A percentile compares a stretch with the other conserved stretches of the same genome.
phyloP scores from a whole-genome alignment of 2,888 invertebrate genomes.

The Melanotus villosus region DNA sequence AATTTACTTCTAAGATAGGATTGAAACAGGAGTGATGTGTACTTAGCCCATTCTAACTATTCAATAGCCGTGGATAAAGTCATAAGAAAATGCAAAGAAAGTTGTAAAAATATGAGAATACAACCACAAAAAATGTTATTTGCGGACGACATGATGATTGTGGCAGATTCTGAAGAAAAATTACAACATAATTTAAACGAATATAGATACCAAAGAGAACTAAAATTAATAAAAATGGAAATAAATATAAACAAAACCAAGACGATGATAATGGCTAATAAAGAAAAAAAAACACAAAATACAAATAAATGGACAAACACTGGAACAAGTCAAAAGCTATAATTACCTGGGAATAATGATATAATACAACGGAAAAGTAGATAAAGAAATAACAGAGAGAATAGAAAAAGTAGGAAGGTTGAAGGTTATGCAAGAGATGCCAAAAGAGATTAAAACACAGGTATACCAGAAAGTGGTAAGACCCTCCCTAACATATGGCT shows the following conservation, averaged over 20 bases:
- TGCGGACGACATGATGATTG: conserved; percentile 10
- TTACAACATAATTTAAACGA: conserved; percentile 5
- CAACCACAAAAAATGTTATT: conserved; percentile 8
- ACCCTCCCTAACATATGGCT: background rate
- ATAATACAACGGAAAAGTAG: too few relatives aligned
- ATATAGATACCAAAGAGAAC: conserved; percentile 18
- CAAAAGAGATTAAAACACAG: conserved; percentile 22
- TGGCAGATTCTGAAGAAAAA: conserved; percentile 13
- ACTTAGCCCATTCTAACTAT: conserved; percentile 11
- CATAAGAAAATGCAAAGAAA: conserved; percentile 2
- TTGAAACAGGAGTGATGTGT: conserved; percentile 20
- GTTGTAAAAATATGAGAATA: background rate
- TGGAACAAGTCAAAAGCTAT: conserved; percentile 16
- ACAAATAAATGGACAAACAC: conserved; percentile 15
- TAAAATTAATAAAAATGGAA: conserved; percentile 4
- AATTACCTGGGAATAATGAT: conserved; percentile 5
- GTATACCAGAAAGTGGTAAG: conserved; percentile 10
- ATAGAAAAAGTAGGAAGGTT: conserved; percentile 9
- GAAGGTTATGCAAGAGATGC: conserved; percentile 16
- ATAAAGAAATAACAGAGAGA: conserved; percentile 17
- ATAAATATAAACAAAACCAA: conserved; percentile 8
- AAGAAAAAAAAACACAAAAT: conserved; percentile 9
- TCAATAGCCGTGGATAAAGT: conserved; percentile 18
- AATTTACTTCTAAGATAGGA: conserved; percentile 21
- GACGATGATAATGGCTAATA: conserved; percentile 15